phyloP scores from a whole-genome alignment of 2,113 vertebrate genomes.

The Phalacrocorax carbo region DNA sequence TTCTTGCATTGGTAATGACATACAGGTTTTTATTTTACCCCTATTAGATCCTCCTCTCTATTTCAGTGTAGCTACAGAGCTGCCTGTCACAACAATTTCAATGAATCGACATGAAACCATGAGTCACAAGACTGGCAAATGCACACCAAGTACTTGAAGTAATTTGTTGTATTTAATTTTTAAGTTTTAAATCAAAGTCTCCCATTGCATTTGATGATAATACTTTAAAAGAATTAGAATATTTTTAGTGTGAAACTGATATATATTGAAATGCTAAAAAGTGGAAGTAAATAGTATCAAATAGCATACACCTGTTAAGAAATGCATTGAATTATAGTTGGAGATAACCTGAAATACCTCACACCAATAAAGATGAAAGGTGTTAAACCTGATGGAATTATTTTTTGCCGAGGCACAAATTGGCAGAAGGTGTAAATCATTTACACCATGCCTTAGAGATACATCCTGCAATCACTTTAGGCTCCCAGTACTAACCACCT shows the following conservation, averaged over 20 bases:
- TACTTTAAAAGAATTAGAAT: background rate
- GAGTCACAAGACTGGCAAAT: background rate
- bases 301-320: background rate
- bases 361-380: background rate
- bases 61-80: background rate
- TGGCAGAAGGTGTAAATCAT: background rate
- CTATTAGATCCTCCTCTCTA: background rate
- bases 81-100: background rate
- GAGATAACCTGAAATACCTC: background rate
- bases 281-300: background rate
- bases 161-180: background rate
- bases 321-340: background rate
- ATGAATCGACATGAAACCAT: background rate
- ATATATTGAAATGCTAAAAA: background rate
- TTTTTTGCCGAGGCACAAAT: background rate
- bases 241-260: background rate
- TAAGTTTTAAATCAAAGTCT: background rate
- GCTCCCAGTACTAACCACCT: background rate
- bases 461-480: background rate
- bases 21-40: background rate
- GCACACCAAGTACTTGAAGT: background rate
- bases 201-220: background rate
- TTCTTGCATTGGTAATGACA: background rate
- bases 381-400: background rate
- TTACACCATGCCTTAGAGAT: background rate